phyloP scores from a whole-genome alignment of 92 coral and sea anemone genomes.

The Paragorgia papillata region DNA sequence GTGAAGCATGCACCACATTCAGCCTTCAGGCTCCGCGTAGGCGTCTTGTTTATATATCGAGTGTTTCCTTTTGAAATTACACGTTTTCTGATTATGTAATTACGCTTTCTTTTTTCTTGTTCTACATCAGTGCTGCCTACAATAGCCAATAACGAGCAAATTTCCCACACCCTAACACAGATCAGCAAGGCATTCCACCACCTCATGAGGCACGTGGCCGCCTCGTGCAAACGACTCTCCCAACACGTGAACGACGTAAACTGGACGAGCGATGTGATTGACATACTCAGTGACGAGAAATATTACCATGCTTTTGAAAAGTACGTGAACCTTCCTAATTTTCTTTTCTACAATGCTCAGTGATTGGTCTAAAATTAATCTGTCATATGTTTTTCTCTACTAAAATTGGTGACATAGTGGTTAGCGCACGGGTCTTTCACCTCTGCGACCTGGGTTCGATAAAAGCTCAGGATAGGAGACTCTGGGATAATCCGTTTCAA shows the following conservation, averaged over 20 bases:
- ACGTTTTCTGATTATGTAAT: no score
- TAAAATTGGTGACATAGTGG: no score
- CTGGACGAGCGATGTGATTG: conserved; percentile 59
- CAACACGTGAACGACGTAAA: conserved; percentile 60
- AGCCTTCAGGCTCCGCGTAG: no score
- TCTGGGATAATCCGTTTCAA: no score
- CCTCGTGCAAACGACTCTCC: conserved; percentile 62
- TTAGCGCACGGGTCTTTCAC: no score
- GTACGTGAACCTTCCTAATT: conserved; percentile 42
- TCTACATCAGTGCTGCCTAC: conserved; percentile 70
- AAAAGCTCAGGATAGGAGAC: no score
- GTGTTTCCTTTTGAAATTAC: no score
- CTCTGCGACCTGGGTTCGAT: no score
- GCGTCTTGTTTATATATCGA: no score
- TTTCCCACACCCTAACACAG: conserved; percentile 70
- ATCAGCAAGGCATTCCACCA: conserved; percentile 73
- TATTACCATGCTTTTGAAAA: conserved; percentile 81
- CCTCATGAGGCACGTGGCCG: conserved; percentile 82
- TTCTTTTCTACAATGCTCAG: background rate
- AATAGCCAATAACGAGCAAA: conserved; percentile 61
- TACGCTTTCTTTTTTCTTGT: background rate
- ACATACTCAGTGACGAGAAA: conserved; percentile 70
- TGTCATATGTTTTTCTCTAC: no score
- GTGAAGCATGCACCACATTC: no score
- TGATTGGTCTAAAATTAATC: background rate